Base-by-base conservation (phyloP, 1,140 invertebrate species). In the Heliconius congener region DNA sequence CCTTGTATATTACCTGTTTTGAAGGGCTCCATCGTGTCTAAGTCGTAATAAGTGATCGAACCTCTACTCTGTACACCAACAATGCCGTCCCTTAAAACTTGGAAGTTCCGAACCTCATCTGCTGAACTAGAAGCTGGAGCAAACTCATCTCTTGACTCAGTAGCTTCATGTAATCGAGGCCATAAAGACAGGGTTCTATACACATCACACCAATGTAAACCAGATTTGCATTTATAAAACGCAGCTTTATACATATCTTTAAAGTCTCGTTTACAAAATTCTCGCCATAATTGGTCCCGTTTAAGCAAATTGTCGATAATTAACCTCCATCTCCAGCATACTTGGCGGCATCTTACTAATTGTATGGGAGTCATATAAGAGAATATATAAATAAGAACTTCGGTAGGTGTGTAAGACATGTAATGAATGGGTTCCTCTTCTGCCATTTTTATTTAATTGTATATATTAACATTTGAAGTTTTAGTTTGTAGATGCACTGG, bases 141-240 rank as follows among this genome's bases (percentile, higher is more conserved):
- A 34, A 91, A 91, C 77, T 92, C 90, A 11, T 90, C 88, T 3
- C 55, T 74, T 0, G 78, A 72, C 55, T 90, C 88, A 5, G 30
- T 73, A 0, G 90, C 87, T 1, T 55, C 27, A 0, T 34, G 1
- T n/a, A 93, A 74, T 52, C 84, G 85, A 13, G 85, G 78, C 92
- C 92, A 92, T 1, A 91, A 74, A 8, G 83, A 75, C 8, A 93
- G 70, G 8, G 88, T 90, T 23, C 85, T 79, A 39, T 92, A 93
- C 5, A 92, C 73, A 71, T 90, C 73, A 46, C 78, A 86, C 85
- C 88, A 90, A 1, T 57, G 39, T 1, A 89, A 46, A 0, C 84
- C 83, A 8, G 79, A 50, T 37, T 83, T 79, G 0, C 81, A 74
- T 57, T 88, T 92, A 8, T 78, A 66, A 9, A 83, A 73, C 0